Base-by-base conservation (phyloP, 2,113 vertebrate species). In the Aegotheles bennettii region DNA sequence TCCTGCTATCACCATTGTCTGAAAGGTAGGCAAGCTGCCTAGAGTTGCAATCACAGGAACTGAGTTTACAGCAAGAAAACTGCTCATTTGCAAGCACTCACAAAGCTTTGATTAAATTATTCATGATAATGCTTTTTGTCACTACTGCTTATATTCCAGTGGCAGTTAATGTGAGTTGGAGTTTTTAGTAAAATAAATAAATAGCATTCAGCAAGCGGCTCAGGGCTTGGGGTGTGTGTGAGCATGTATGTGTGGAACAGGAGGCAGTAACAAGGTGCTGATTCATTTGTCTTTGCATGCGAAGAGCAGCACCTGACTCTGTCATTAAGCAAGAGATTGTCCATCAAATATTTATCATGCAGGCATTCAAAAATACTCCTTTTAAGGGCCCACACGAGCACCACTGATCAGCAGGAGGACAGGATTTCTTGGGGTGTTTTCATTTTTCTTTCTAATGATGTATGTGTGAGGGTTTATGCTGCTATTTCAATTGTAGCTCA, bases 291-390 rank as follows among this genome's bases (percentile, higher is more conserved):
- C 38, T 84, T 87, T 89, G 68, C 38, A 25, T 89, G 79, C 96
- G 87, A 94, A 61, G 9, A 90, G 60, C 76, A 88, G 86, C 78
- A 80, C 88, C 75, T 50, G 45, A 78, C 77, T 83, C 78, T 93
- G 77, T 97, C 90, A 64, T 84, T 89, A 74, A 94, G 42, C 88
- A 96, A 95, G 96, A 97, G 96, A 95, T 86, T 93, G 78, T 79
- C 95, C 84, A 96, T 98, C 94, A 98, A 98, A 97, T 98, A 98
- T 98, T 97, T 95, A 97, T 82, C 50, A 91, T 33, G 42, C 1
- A 0, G 17, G 36, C 79, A 20, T 96, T 97, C 75, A 75, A 91
- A 85, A 94, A 96, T 86, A 71, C 71, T n/a, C n/a, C n/a, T 96
- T 96, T 97, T 94, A 92, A 53, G 90, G 42, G 26, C 36, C 38